Evolutionary conservation across 1,140 invertebrate genomes (phyloP).

Genomic region (Plodia interpunctella): DNA sequence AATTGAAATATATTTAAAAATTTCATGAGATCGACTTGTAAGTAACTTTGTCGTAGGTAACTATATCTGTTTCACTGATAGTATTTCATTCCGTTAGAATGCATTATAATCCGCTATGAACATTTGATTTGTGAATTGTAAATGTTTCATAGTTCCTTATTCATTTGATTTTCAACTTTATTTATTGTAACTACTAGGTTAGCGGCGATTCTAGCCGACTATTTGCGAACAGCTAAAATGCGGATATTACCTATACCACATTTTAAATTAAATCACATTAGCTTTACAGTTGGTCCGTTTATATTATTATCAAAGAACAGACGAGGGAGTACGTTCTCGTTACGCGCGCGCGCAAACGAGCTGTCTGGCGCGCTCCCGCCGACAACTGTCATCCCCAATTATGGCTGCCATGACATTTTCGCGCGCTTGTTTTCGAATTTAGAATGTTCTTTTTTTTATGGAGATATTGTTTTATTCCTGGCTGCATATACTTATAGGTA

Average conservation of each 20-base stretch:
- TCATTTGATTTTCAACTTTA: too few relatives aligned
- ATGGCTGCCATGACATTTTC: conserved; percentile 65
- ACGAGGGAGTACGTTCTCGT: conserved; percentile 55
- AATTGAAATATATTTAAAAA: too few relatives aligned
- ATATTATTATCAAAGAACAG: conserved; percentile 50
- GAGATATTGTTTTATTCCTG: conserved; percentile 17
- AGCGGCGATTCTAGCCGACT: too few relatives aligned
- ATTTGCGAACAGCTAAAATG: not conserved
- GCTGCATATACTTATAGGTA: too few relatives aligned
- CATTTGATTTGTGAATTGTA: too few relatives aligned
- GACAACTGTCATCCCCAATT: conserved; percentile 68
- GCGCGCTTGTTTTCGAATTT: conserved; percentile 62
- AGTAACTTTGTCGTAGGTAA: too few relatives aligned
- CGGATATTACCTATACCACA: conserved; percentile 18
- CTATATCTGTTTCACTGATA: too few relatives aligned
- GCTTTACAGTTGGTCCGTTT: conserved; percentile 33
- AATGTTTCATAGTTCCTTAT: too few relatives aligned
- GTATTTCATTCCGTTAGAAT: too few relatives aligned
- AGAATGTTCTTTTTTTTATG: conserved; percentile 27
- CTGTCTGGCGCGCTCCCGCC: conserved; percentile 32
- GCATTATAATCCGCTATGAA: too few relatives aligned
- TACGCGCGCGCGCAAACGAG: conserved; percentile 54
- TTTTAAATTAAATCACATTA: conserved; percentile 39
- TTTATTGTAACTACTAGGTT: too few relatives aligned
- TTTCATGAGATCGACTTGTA: too few relatives aligned